Evolutionary conservation across 2,113 vertebrate genomes (phyloP).

Genomic region (Macrotus californicus): DNA sequence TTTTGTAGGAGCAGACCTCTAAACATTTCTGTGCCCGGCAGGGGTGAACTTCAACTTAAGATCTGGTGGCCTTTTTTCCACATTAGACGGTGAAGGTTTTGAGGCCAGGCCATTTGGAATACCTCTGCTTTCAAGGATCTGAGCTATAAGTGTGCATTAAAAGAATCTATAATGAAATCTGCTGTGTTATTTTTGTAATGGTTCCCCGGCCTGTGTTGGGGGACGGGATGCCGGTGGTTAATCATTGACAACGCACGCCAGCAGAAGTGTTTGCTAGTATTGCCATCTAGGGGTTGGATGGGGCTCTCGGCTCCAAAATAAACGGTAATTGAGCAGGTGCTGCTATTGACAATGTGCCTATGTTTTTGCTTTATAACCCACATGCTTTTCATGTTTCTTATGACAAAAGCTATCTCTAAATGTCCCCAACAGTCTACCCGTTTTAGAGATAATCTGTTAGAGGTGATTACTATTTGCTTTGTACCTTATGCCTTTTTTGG

Average conservation of each 20-base stretch:
- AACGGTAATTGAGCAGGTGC: constrained; percentile 89
- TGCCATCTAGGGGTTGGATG: constrained; percentile 91
- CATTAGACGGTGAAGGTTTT: constrained; percentile 51
- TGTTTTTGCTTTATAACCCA: constrained; percentile 90
- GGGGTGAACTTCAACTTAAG: constrained; percentile 61
- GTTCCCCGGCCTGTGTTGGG: constrained; percentile 85
- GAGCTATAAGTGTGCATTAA: constrained; percentile 89
- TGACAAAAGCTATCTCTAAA: constrained; percentile 84
- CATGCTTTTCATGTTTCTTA: constrained; percentile 88
- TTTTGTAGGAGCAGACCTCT: constrained; percentile 66
- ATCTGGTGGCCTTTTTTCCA: constrained; percentile 71
- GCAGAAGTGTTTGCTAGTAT: constrained; percentile 90
- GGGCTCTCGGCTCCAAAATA: constrained; percentile 85
- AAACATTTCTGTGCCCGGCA: constrained; percentile 69
- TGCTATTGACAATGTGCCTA: constrained; percentile 90
- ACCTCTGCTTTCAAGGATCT: constrained; percentile 84
- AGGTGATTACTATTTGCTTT: constrained; percentile 83
- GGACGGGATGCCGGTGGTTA: constrained; percentile 82
- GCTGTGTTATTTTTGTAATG: constrained; percentile 91
- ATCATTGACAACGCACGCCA: constrained; percentile 83
- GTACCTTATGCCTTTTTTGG: constrained; percentile 76
- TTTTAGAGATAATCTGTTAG: constrained; percentile 82
- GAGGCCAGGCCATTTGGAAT: constrained; percentile 76
- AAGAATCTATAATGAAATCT: constrained; percentile 92
- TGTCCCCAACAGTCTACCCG: constrained; percentile 79